Evolutionary conservation across 2,797 vertebrate genomes (phyloP).

Genomic region (Okamejei kenojei): DNA sequence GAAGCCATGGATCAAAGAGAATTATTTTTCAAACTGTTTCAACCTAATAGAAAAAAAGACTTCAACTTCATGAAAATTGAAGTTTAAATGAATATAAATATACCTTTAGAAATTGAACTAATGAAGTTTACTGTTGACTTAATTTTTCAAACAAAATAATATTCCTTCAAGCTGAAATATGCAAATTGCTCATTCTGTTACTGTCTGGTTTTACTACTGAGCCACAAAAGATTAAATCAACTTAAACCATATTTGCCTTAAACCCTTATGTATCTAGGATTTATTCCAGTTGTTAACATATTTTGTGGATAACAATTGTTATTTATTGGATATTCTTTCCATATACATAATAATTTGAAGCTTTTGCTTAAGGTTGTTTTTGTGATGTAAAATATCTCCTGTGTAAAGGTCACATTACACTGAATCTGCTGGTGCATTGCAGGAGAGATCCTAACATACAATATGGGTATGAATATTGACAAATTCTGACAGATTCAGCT

Average conservation of each 20-base stretch:
- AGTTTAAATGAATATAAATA: background rate
- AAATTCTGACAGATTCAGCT: background rate
- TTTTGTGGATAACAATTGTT: too few relatives aligned
- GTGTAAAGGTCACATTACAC: background rate
- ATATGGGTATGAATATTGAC: background rate
- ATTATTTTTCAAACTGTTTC: background rate
- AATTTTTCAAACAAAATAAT: background rate
- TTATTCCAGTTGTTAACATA: background rate
- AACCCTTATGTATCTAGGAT: background rate
- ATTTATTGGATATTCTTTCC: too few relatives aligned
- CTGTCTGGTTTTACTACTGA: background rate
- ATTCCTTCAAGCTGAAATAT: background rate
- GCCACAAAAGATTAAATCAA: background rate
- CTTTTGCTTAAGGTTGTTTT: background rate
- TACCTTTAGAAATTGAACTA: background rate
- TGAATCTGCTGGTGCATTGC: background rate
- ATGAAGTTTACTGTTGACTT: background rate
- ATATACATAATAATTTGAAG: too few relatives aligned
- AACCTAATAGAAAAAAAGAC: background rate
- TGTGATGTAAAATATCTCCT: background rate
- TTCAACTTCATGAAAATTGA: background rate
- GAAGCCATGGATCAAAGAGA: background rate
- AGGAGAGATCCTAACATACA: background rate
- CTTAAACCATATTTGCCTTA: background rate
- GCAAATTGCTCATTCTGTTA: background rate